A percentile compares a stretch with the other conserved stretches of the same genome.
Evolutionary conservation across 1,140 invertebrate genomes (phyloP).

Genomic region (Atta colombica): DNA sequence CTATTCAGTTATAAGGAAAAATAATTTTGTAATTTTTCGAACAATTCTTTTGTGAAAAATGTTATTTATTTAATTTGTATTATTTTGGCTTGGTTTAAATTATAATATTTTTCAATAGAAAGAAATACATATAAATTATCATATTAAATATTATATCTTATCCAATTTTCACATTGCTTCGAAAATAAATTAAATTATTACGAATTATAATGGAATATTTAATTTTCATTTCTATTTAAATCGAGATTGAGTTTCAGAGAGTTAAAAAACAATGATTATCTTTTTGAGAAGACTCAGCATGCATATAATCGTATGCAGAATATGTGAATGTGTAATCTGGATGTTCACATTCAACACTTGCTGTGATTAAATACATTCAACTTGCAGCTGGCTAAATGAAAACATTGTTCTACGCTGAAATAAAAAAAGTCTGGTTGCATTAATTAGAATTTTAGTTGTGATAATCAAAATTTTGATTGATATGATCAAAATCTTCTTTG

Average conservation of each 20-base stretch:
- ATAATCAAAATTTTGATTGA: too few species aligned
- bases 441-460: too few species aligned
- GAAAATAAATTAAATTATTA: not conserved
- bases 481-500: too few species aligned
- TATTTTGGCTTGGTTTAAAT: not conserved
- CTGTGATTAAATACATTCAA: not conserved
- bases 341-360: not conserved
- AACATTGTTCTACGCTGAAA: not conserved
- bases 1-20: not conserved
- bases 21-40: not conserved
- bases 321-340: not conserved
- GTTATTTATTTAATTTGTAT: not conserved
- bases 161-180: too few species aligned
- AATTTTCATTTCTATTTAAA: not conserved
- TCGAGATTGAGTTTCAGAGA: not conserved
- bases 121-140: not conserved
- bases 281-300: not conserved
- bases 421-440: too few species aligned
- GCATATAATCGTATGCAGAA: not conserved
- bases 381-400: conserved; percentile 1
- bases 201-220: not conserved
- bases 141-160: not conserved
- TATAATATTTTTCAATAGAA: not conserved
- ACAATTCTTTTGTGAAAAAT: not conserved
- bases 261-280: not conserved